Evolutionary conservation across 2,113 vertebrate species (phyloP), one percentile per base, ranked within the genome.

Genomic region (Plotosus lineatus): DNA sequence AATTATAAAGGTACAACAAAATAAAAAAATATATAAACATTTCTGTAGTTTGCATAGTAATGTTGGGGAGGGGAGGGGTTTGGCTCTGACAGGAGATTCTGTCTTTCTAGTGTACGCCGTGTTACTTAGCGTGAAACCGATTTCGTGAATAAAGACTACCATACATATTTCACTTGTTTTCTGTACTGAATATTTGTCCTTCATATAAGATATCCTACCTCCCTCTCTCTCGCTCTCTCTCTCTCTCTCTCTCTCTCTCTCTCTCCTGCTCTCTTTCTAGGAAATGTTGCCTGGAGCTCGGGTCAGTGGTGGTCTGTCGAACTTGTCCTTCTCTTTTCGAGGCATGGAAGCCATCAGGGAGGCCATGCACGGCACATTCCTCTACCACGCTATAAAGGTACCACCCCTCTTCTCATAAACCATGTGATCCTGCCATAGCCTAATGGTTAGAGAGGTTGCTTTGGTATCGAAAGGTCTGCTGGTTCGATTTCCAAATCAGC

Each of bases 291-390:
- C 96, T 0, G 93, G 96, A 87, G 96, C 93, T 79, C 94, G 92
- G 87, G 90, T 99, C 83, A 99, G 98, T 60, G 98, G 98, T 44
- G 98, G 98, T 60, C 94, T 99, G 78, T 99, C 98, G 90, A 99
- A 99, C 89, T 89, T 99, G 78, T 99, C 98, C 65, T 99, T 99
- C 89, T 95, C 98, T 74, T 99, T 99, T 91, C 94, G 98, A 85
- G 98, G 98, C 28, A 98, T 99, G 97, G 97, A 98, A 26, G 94
- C 85, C 74, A 97, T 99, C 88, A 94, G 98, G 87, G 97, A 98
- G 89, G 97, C 98, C 15, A 98, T 99, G 96, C 98, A 99, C 11
- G 95, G 96, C 12, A 96, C 92, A 5, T 99, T 99, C 80, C 95
- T 99, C 26, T 99, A 97, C 86, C 96, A 98, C 0, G 97, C 98